phyloP scores from a whole-genome alignment of 2,888 invertebrate species.

The Eristalinus sepulchralis region DNA sequence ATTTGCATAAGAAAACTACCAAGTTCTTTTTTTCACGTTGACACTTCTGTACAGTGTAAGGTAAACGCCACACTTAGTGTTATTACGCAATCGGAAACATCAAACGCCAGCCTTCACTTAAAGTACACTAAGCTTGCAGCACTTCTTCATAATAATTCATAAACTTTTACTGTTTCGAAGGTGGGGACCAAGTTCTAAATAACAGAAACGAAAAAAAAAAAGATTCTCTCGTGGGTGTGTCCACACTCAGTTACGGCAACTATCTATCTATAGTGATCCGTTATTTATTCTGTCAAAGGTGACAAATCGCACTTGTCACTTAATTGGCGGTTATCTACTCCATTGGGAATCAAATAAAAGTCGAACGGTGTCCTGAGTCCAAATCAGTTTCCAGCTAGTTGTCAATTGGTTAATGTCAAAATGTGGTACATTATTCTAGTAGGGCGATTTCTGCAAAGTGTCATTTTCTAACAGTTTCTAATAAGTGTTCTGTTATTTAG shows the following conservation, averaged over 20 bases:
- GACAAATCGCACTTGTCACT: not conserved
- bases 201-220: not conserved
- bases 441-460: conserved; percentile 1
- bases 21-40: not conserved
- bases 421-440: conserved; percentile 41
- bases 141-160: not conserved
- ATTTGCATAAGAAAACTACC: not conserved
- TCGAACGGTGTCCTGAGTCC: not conserved
- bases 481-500: not conserved
- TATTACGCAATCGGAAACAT: not conserved
- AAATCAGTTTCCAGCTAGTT: conserved; percentile 19
- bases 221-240: not conserved
- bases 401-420: conserved; percentile 7
- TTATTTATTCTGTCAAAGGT: not conserved
- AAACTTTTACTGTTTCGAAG: not conserved
- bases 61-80: not conserved
- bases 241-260: not conserved
- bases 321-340: conserved; percentile 19
- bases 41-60: not conserved
- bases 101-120: conserved; percentile 2
- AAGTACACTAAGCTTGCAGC: not conserved
- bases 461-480: not conserved
- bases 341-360: conserved; percentile 32
- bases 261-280: not conserved
- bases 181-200: not conserved